Conservation (phyloP, 2,797 vertebrate genomes). For the Linurgus olivaceus region DNA sequence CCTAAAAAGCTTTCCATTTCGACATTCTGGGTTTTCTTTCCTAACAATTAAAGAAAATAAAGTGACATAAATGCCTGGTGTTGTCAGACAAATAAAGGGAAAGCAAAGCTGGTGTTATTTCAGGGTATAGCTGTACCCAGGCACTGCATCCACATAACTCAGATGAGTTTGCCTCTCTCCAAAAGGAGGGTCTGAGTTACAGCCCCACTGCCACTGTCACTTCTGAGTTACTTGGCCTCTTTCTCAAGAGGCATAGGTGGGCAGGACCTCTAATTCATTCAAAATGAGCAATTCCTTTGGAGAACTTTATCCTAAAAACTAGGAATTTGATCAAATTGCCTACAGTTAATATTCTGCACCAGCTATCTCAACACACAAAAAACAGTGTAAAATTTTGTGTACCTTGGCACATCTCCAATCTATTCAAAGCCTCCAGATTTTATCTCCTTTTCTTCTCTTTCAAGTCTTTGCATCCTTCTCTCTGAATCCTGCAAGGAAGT, state of each 20-base stretch:
- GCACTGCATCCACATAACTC: not conserved
- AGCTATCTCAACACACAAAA: not conserved
- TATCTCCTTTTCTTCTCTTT: not conserved
- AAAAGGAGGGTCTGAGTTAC: not conserved
- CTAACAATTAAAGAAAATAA: not conserved
- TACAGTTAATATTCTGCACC: not conserved
- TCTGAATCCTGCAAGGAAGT: not conserved
- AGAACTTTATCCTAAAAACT: not conserved
- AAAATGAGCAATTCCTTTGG: not conserved
- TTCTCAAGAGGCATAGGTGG: not conserved
- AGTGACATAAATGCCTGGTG: not conserved
- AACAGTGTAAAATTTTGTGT: not conserved
- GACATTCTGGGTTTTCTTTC: not conserved
- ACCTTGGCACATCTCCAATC: accelerated
- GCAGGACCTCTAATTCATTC: not conserved
- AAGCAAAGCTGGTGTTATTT: not conserved
- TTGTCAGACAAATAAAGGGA: not conserved
- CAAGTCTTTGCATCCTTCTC: not conserved
- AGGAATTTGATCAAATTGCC: not conserved
- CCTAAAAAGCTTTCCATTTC: not conserved
- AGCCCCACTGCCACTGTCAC: accelerated
- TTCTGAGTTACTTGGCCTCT: not conserved
- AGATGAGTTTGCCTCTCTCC: accelerated
- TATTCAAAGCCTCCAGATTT: not conserved
- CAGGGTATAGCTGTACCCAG: not conserved